phyloP scores from a whole-genome alignment of 2,113 vertebrate genomes.

The Gobius niger region DNA sequence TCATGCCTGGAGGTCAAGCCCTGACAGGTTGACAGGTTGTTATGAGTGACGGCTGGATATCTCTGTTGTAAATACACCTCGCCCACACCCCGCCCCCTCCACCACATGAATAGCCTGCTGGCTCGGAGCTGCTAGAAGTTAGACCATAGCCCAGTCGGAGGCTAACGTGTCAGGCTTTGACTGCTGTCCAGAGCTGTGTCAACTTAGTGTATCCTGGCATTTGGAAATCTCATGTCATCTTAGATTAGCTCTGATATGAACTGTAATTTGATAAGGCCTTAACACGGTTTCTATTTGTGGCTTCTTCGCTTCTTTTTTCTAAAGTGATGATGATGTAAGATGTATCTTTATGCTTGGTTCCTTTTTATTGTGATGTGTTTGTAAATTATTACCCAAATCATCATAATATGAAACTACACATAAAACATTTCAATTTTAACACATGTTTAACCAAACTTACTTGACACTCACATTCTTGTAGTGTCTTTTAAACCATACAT shows the following conservation, averaged over 20 bases:
- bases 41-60: constrained; percentile 68
- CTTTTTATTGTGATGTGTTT: too few species aligned
- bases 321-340: not conserved
- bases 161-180: constrained; percentile 45
- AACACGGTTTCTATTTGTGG: not conserved
- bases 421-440: not conserved
- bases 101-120: constrained; percentile 54
- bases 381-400: not conserved
- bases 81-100: constrained; percentile 18
- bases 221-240: constrained; percentile 4
- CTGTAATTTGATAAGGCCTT: not conserved
- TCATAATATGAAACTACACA: not conserved
- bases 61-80: constrained; percentile 54
- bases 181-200: constrained; percentile 44
- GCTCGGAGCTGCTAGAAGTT: constrained; percentile 44
- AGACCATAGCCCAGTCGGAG: constrained; percentile 31
- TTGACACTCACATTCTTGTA: not conserved
- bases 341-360: too few species aligned
- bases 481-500: too few species aligned
- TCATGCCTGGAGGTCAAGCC: constrained; percentile 76
- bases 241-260: not conserved
- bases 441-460: not conserved
- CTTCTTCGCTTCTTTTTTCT: not conserved
- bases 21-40: constrained; percentile 87
- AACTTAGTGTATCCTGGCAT: constrained; percentile 9